Percentiles rank a stretch among this genome's conserved stretches.
Conservation (phyloP, 1,140 invertebrate species). For the Proales similis region DNA sequence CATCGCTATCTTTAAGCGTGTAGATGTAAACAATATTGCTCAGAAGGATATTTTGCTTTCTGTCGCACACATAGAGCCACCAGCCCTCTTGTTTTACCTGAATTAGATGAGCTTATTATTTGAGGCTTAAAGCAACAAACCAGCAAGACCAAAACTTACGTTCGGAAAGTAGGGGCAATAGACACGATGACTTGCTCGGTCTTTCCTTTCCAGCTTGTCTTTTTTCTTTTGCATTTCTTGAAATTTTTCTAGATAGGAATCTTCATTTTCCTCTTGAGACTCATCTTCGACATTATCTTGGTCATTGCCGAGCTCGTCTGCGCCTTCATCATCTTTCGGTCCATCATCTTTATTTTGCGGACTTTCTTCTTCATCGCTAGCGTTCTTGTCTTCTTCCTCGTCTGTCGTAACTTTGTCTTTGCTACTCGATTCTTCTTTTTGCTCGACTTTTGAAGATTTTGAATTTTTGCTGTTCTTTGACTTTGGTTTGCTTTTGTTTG, state of each 20-base stretch:
- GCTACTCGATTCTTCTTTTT: not conserved
- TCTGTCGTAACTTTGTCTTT: not conserved
- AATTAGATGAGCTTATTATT: conserved; percentile 39
- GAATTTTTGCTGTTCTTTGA: not conserved
- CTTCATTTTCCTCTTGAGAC: conserved; percentile 52
- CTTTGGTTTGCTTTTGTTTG: no score
- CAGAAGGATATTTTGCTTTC: conserved; percentile 77
- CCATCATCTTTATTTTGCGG: conserved; percentile 40
- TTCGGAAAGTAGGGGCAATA: conserved; percentile 91
- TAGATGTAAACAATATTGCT: conserved; percentile 81
- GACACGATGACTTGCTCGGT: conserved; percentile 83
- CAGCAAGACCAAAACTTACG: conserved; percentile 50
- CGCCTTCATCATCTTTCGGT: conserved; percentile 38
- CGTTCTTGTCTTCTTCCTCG: not conserved
- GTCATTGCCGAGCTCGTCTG: conserved; percentile 33
- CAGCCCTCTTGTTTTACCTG: conserved; percentile 95
- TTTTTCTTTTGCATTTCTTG: conserved; percentile 64
- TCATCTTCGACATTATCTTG: conserved; percentile 39
- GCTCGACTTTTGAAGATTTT: no score
- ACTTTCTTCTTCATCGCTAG: conserved; percentile 21
- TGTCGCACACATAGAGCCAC: conserved; percentile 96
- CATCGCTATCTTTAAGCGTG: conserved; percentile 55
- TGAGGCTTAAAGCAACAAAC: conserved; percentile 1
- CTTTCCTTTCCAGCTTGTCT: conserved; percentile 78
- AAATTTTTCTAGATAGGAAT: conserved; percentile 57